Evolutionary conservation across 2,113 vertebrate genomes (phyloP), one percentile per base, ranked within the genome.

Genomic region (Anser cygnoides): DNA sequence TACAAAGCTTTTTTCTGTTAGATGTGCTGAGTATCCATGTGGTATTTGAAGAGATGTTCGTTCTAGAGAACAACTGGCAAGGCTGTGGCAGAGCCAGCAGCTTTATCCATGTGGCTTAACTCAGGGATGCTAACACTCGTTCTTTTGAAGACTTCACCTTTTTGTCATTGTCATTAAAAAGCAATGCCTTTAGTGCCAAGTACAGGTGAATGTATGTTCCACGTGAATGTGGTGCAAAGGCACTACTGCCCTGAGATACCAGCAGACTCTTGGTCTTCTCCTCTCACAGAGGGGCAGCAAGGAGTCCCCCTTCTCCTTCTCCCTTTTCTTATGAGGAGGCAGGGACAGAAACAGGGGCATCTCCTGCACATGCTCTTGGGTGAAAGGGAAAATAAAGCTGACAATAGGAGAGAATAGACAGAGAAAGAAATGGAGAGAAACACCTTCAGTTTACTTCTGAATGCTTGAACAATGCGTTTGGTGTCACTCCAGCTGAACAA

Each of bases 11-110:
- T 9, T 39, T 49, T 77, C 41, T 67, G 65, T 76, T 84, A 66
- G 28, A 76, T 50, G 54, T 21, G 2, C 65, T 73, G 77, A 50
- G 33, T 46, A 41, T 61, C 35, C 50, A 9, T 50, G 49, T 83
- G 61, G 29, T 54, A 57, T 52, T 85, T 84, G 83, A 66, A 94
- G 68, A 96, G 84, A 72, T 89, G 84, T 84, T 89, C 31, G 76
- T 73, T 84, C 91, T 39, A 50, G 89, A 92, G 94, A 89, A 71
- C 28, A 91, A 65, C 74, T 55, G 96, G 96, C 95, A 97, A 97
- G 46, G 20, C 28, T 90, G 15, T 67, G 52, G 20, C 71, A 89
- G 35, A 43, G 25, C 13, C 44, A 66, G 49, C 16, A 91, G 59
- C 55, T 77, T 65, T 52, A 70, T 57, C 31, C 11, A 46, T 0